A percentile compares a stretch with the other conserved stretches of the same genome.
These are phyloP conservation scores for Morone saxatilis DNA, from an alignment of 2,113 vertebrate species.

Conservation along the genomic window DNA sequence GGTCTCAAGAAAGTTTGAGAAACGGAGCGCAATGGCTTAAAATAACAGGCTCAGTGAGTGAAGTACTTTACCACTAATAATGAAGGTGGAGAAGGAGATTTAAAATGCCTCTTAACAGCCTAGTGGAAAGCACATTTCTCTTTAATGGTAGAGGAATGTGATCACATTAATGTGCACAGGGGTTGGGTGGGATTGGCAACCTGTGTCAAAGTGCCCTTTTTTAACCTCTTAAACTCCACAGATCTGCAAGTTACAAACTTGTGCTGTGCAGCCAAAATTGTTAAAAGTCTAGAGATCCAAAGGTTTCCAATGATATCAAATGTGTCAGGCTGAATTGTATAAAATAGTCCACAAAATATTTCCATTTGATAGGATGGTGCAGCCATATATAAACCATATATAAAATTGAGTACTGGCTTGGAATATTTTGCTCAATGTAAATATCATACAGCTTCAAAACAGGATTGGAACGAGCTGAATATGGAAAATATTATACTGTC, in stretches of 20 bases:
- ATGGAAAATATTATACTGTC: no score
- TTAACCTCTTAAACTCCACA: no score
- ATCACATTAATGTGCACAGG: background rate
- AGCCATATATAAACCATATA: no score
- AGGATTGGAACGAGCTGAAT: no score
- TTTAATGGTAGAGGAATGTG: background rate
- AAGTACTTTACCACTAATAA: background rate
- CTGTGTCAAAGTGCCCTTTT: background rate
- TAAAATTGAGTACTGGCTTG: no score
- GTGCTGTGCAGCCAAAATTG: no score
- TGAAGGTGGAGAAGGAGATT: background rate
- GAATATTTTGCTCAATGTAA: no score
- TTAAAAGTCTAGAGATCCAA: background rate
- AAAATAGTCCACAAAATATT: no score
- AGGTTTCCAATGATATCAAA: background rate
- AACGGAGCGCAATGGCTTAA: background rate
- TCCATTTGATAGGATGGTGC: no score
- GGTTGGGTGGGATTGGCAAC: background rate
- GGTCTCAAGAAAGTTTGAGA: constrained; percentile 6
- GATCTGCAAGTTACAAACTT: no score
- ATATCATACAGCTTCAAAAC: no score
- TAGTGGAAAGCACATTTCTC: background rate
- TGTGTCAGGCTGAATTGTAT: no score
- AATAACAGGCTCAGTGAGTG: background rate
- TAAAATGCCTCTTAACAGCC: background rate